phyloP scores from a whole-genome alignment of 2,113 vertebrate genomes.

The Calcarius ornatus region DNA sequence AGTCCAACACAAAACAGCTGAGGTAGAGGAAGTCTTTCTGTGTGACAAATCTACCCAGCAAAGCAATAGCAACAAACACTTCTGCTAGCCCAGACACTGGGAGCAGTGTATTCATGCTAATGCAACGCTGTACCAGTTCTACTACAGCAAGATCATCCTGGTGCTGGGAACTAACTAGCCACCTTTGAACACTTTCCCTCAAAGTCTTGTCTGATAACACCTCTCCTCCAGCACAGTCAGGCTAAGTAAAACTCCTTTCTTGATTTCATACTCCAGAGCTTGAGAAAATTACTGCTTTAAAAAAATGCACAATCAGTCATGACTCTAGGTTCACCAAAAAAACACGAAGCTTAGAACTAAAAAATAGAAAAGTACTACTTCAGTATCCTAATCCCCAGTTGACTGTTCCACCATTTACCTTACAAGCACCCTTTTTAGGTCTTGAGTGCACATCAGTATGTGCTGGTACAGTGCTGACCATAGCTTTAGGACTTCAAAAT shows the following conservation, averaged over 20 bases:
- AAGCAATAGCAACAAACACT: neutral
- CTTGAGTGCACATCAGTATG: neutral
- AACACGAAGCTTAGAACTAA: neutral
- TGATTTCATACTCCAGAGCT: neutral
- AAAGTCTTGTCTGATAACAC: neutral
- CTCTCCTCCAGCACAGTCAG: neutral
- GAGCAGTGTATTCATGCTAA: neutral
- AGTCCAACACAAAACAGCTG: neutral
- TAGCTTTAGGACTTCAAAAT: neutral
- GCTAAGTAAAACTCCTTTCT: neutral
- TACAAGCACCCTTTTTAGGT: neutral
- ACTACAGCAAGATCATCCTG: neutral
- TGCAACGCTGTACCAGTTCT: neutral
- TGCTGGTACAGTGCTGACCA: neutral
- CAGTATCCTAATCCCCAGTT: neutral
- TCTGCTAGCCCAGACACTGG: neutral
- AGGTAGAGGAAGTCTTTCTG: neutral
- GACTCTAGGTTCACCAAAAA: neutral
- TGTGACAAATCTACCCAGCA: neutral
- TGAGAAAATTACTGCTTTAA: neutral
- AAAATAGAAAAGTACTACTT: neutral
- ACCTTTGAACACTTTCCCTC: neutral
- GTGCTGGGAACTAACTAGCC: neutral
- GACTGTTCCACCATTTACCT: neutral
- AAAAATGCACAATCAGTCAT: rapidly evolving